Base-by-base conservation (phyloP, 2,888 invertebrate genomes). In the Sturmia bella region DNA sequence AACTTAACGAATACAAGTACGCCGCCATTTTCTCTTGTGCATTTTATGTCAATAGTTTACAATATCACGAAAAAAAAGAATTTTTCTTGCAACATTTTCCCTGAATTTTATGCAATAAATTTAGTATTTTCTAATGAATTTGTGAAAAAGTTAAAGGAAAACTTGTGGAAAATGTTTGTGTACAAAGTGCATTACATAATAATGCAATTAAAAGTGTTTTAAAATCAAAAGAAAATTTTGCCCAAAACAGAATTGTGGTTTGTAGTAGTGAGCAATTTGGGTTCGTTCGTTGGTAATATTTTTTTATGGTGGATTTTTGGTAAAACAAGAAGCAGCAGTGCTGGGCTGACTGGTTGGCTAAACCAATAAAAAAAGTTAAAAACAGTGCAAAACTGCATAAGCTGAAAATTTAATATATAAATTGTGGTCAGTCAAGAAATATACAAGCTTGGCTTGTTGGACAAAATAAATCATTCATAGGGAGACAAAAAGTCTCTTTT, bases 21-120 rank as follows among this genome's bases (percentile, higher is more conserved):
- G 86, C 86, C 87, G 87, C 87, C 87, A 87, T 87, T 87, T 87
- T 87, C 86, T 87, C 85, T 87, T 86, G 85, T 87, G 86, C 86
- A 86, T 86, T 86, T 84, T 85, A 86, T 86, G 86, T 86, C 87
- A 86, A 86, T 86, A 86, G 85, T 86, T 86, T 86, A 86, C 85
- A 86, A 83, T 83, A 84, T 78, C 80, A 81, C 63, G 66, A 76
- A 80, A 76, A 61, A 64, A 70, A 70, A 75, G 77, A 78, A 78
- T 83, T 81, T 85, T 84, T 69, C 56, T 84, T 84, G 79, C 79
- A 77, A 77, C 64, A 79, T 75, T 75, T 80, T 82, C 39, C 54
- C 56, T 68, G 48, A 76, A 84, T 74, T 78, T 21, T 77, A 59
- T 59, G 73, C 50, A 74, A 74, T 56, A 83, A 78, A 83, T 81